Evolutionary conservation across 2,113 vertebrate genomes (phyloP).

Genomic region (Malurus alboscapulatus): DNA sequence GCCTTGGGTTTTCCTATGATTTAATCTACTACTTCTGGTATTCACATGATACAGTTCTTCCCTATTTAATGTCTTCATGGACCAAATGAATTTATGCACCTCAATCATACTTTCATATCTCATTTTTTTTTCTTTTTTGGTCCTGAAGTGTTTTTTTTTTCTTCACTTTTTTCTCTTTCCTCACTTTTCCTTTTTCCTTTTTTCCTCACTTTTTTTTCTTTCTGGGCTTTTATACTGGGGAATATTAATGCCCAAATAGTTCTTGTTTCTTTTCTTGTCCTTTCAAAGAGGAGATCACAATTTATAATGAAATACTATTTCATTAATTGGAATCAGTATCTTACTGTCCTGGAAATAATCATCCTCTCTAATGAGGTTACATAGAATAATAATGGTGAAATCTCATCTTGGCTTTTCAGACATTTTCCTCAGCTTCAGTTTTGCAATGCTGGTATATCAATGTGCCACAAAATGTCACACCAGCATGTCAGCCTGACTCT

Average conservation of each 20-base stretch:
- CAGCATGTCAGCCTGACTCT: not conserved
- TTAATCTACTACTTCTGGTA: not conserved
- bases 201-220: no score
- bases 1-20: not conserved
- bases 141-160: not conserved
- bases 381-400: not conserved
- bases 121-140: not conserved
- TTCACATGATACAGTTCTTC: not conserved
- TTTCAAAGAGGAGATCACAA: not conserved
- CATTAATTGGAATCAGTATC: not conserved
- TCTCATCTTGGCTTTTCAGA: not conserved
- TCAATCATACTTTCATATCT: not conserved
- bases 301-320: not conserved
- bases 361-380: not conserved
- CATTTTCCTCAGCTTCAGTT: not conserved
- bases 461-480: not conserved
- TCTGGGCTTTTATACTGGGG: not conserved
- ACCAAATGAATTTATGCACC: not conserved
- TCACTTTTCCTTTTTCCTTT: no score
- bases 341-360: not conserved
- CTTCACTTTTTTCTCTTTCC: no score
- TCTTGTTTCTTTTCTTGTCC: not conserved
- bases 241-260: not conserved
- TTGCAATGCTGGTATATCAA: rapidly evolving
- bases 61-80: not conserved